Conservation (phyloP, 2,797 vertebrate genomes). For the Molossus alvarezi region DNA sequence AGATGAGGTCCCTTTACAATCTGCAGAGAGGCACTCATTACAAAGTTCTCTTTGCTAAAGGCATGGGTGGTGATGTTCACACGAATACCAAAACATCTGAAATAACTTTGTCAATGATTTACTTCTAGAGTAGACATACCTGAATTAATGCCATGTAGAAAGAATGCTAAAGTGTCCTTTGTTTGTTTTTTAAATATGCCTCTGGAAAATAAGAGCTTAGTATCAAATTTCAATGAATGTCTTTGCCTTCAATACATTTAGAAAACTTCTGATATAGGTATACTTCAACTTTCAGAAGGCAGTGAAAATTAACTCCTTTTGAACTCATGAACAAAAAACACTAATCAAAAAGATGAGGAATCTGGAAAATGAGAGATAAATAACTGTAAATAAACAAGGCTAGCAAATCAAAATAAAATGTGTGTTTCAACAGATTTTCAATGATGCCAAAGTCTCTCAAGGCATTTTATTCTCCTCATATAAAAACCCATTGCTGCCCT, state of each 20-base stretch:
- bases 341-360: constrained; percentile 27
- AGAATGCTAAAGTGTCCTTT: not conserved
- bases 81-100: constrained; percentile 29
- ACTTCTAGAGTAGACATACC: not conserved
- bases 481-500: not conserved
- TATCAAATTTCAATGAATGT: constrained; percentile 10
- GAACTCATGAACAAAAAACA: constrained; percentile 10
- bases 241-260: constrained; percentile 34
- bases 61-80: constrained; percentile 30
- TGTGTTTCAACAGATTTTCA: constrained; percentile 20
- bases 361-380: constrained; percentile 4
- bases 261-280: not conserved
- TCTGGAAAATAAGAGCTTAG: constrained; percentile 29
- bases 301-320: constrained; percentile 52
- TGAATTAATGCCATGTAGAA: constrained; percentile 50
- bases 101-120: constrained; percentile 26
- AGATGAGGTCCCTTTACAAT: not conserved
- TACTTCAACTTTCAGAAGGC: not conserved
- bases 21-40: not conserved
- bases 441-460: not conserved
- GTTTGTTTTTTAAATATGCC: constrained; percentile 29
- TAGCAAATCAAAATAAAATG: constrained; percentile 37
- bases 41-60: constrained; percentile 24
- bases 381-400: constrained; percentile 8
- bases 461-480: not conserved